Base-by-base conservation (phyloP, 92 coral and sea anemone species). In the Paramuricea clavata region DNA sequence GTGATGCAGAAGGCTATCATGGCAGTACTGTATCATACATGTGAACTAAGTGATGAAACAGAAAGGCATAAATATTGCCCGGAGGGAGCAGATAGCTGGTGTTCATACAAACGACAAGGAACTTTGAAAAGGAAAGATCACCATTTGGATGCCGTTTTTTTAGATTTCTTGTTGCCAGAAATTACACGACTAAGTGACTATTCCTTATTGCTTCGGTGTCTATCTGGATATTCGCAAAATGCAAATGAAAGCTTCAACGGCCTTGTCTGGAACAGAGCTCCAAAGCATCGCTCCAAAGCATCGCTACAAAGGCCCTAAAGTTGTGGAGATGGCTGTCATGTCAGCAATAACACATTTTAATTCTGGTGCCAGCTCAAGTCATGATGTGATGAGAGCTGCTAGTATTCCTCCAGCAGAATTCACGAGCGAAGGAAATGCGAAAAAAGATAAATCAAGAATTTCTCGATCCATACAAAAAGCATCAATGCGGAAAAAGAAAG, bases 171-270 rank as follows among this genome's bases (percentile, higher is more conserved):
- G n/a, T 62, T 83, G 19, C 87, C 87, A 27, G 54, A 50, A n/a
- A 69, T 69, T 30, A 68, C 49, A 49, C 87, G 87, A 33, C 87
- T 70, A 68, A 83, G 87, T 70, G 69, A 83, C 19, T 69, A 68
- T 8, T 69, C 72, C 57, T 60, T 86, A 60, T 52, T 86, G n/a
- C 81, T 77, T 56, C 82, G 68, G 23, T 76, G 89, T 75, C n/a
- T n/a, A n/a, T n/a, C n/a, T n/a, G n/a, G n/a, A n/a, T n/a, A n/a
- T n/a, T n/a, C n/a, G n/a, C n/a, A n/a, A n/a, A n/a, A n/a, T n/a
- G n/a, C n/a, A n/a, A n/a, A n/a, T n/a, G n/a, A n/a, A n/a, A n/a
- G n/a, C n/a, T n/a, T n/a, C n/a, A n/a, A n/a, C n/a, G n/a, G n/a
- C n/a, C n/a, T n/a, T n/a, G n/a, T n/a, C n/a, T n/a, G n/a, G n/a